A percentile compares a stretch with the other conserved stretches of the same genome.
phyloP scores from a whole-genome alignment of 2,888 invertebrate species.

The Orthonychiurus folsomi region DNA sequence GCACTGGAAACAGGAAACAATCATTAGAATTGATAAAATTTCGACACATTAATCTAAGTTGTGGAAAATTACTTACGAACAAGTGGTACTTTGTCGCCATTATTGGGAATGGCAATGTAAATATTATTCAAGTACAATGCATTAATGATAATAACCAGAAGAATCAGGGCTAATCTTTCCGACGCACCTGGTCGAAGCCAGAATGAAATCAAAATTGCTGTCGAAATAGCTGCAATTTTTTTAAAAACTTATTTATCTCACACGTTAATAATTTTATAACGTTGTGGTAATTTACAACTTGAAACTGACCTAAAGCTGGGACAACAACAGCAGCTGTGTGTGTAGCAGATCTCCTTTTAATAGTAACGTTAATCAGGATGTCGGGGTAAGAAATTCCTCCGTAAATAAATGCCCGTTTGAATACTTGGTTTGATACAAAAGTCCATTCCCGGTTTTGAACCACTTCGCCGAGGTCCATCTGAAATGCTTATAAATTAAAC shows the following conservation, averaged over 20 bases:
- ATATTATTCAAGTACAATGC: slow-evolving; percentile 35
- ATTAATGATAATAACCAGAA: slow-evolving; percentile 33
- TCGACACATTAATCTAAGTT: neutral
- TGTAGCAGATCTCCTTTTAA: slow-evolving; percentile 22
- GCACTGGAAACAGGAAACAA: slow-evolving; percentile 19
- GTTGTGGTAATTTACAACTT: too few relatives aligned
- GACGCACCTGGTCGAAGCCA: slow-evolving; percentile 38
- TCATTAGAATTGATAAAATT: too few relatives aligned
- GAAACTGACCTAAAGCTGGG: slow-evolving; percentile 37
- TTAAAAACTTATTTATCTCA: neutral
- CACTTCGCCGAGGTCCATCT: slow-evolving; percentile 31
- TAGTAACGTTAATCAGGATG: slow-evolving; percentile 21
- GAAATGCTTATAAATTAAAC: too few relatives aligned
- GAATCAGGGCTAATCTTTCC: slow-evolving; percentile 32
- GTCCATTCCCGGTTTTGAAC: slow-evolving; percentile 36
- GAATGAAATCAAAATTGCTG: slow-evolving; percentile 35
- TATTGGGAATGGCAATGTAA: slow-evolving; percentile 35
- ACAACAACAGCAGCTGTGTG: slow-evolving; percentile 38
- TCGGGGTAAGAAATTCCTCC: slow-evolving; percentile 31
- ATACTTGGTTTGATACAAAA: slow-evolving; percentile 20
- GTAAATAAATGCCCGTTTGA: neutral
- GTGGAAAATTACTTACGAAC: slow-evolving; percentile 28
- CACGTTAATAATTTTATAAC: neutral
- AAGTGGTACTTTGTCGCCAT: slow-evolving; percentile 38
- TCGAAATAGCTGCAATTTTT: slow-evolving; percentile 31